Conservation (phyloP, 2,888 invertebrate genomes). For the Hoplodrina blanda region DNA sequence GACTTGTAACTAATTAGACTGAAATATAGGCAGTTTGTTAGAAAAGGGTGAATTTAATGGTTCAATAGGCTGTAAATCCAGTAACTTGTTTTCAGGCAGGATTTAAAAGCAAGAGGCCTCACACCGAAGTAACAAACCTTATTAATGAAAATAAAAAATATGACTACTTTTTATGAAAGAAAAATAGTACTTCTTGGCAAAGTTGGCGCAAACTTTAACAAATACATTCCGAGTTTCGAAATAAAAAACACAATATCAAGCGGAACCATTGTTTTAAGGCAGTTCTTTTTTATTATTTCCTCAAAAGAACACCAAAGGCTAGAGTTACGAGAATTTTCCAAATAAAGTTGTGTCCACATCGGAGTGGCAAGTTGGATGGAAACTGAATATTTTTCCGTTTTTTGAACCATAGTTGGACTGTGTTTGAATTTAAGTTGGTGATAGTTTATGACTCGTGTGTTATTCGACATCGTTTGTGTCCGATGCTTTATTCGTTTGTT, state of each 20-base stretch:
- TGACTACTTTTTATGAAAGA: background rate
- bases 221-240: constrained; percentile 29
- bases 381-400: constrained; percentile 54
- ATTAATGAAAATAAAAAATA: background rate
- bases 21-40: constrained; percentile 16
- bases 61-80: background rate
- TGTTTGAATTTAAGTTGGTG: constrained; percentile 25
- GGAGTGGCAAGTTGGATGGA: constrained; percentile 47
- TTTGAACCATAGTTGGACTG: constrained; percentile 31
- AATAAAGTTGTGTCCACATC: constrained; percentile 49
- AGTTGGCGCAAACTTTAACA: constrained; percentile 25
- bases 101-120: background rate
- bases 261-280: constrained; percentile 38
- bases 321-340: constrained; percentile 38
- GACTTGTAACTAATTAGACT: constrained; percentile 15
- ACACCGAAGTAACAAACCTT: background rate
- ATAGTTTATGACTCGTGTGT: constrained; percentile 42
- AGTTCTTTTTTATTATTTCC: constrained; percentile 35
- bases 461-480: constrained; percentile 31
- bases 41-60: constrained; percentile 16
- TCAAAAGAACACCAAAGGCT: constrained; percentile 33
- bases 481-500: constrained; percentile 11
- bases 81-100: constrained; percentile 17
- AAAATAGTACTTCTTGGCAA: constrained; percentile 26
- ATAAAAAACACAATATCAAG: constrained; percentile 38